Evolutionary conservation across 2,888 invertebrate species (phyloP).

Genomic region (Cryptus armator): DNA sequence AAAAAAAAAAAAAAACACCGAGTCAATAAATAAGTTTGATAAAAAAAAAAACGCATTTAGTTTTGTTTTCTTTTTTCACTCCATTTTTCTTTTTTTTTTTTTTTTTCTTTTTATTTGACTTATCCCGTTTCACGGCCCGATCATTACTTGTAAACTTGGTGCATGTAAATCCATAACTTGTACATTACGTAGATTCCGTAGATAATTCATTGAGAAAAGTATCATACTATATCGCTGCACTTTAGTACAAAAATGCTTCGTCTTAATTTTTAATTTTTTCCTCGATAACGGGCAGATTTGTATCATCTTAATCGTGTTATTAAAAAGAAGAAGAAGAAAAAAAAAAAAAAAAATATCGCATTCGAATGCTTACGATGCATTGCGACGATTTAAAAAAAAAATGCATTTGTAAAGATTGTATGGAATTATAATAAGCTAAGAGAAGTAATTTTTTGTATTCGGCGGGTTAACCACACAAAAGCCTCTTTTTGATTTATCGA

Average conservation of each 20-base stretch:
- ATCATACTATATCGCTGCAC: slow-evolving; percentile 83
- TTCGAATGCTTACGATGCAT: slow-evolving; percentile 79
- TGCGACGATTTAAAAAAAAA: slow-evolving; percentile 59
- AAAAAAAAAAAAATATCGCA: slow-evolving; percentile 64
- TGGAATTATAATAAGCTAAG: slow-evolving; percentile 61
- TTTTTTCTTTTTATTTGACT: slow-evolving; percentile 2
- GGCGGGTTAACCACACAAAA: slow-evolving; percentile 39
- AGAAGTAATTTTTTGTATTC: slow-evolving; percentile 68
- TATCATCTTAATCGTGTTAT: slow-evolving; percentile 71
- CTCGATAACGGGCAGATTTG: slow-evolving; percentile 79
- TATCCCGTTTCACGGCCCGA: slow-evolving; percentile 72
- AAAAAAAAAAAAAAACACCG: slow-evolving; percentile 1
- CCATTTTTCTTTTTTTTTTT: background rate
- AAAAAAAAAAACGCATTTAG: slow-evolving; percentile 34
- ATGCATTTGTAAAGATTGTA: slow-evolving; percentile 73
- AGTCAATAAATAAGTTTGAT: slow-evolving; percentile 44
- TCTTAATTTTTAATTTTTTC: slow-evolving; percentile 71
- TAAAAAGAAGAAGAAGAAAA: background rate
- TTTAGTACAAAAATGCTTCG: slow-evolving; percentile 84
- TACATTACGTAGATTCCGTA: slow-evolving; percentile 81
- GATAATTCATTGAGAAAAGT: slow-evolving; percentile 78
- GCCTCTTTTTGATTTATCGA: slow-evolving; percentile 64
- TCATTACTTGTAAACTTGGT: slow-evolving; percentile 76
- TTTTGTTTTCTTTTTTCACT: slow-evolving; percentile 33
- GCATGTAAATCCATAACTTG: slow-evolving; percentile 78